Evolutionary conservation across 1,140 invertebrate species (phyloP).

Genomic region (Harpegnathos saltator): DNA sequence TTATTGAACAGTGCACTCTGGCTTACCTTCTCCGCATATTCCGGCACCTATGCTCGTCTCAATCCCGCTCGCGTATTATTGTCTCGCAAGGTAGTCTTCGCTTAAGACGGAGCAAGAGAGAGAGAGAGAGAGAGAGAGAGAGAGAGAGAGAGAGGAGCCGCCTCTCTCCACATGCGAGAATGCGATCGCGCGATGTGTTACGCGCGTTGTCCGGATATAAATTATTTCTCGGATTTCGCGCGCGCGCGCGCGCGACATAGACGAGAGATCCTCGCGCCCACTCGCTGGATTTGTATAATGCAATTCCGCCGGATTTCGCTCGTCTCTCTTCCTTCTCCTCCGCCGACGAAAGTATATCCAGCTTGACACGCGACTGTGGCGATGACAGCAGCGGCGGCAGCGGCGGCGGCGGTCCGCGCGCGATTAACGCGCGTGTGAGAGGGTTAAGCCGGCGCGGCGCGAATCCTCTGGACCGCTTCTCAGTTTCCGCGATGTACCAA

Average conservation of each 20-base stretch:
- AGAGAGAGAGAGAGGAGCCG: too few relatives aligned
- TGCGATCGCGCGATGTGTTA: conserved; percentile 47
- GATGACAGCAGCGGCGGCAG: too few relatives aligned
- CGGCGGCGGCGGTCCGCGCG: background rate
- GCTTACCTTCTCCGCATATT: conserved; percentile 74
- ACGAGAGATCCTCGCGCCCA: background rate
- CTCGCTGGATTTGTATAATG: conserved; percentile 69
- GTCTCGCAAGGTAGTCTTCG: conserved; percentile 67
- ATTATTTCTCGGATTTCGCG: conserved; percentile 69
- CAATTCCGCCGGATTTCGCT: conserved; percentile 51
- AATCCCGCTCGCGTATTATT: conserved; percentile 74
- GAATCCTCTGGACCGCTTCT: background rate
- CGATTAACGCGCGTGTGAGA: background rate
- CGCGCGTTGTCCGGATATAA: conserved; percentile 60
- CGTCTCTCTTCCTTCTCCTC: background rate
- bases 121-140: background rate
- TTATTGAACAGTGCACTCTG: conserved; percentile 81
- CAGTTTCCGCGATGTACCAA: too few relatives aligned
- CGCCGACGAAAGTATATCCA: conserved; percentile 10
- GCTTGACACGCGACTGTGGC: background rate
- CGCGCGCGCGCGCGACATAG: conserved; percentile 8
- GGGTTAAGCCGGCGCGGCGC: background rate
- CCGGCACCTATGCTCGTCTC: conserved; percentile 68
- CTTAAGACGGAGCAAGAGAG: background rate
- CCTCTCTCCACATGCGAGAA: conserved; percentile 10